Evolutionary conservation across 2,797 vertebrate genomes (phyloP), one percentile per base, ranked within the genome.

Genomic region (Ceryle rudis): DNA sequence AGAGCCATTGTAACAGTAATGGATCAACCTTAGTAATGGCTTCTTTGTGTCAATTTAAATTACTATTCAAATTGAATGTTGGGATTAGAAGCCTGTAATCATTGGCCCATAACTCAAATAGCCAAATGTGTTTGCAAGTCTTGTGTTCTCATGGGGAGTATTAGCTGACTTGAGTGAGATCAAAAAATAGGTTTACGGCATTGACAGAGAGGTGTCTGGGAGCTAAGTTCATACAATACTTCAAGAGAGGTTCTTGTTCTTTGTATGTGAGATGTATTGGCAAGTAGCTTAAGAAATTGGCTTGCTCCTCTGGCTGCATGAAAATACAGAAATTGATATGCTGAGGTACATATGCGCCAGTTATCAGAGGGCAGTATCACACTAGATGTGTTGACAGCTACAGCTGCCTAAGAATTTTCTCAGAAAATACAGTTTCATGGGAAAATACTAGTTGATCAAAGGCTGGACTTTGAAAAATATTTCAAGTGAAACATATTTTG

Each of bases 41-140:
- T 92, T 96, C 37, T 96, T 72, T 89, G 33, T 78, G 69, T 96
- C 86, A 93, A 25, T 92, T 95, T 55, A 83, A 80, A 74, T 91
- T 14, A 57, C 92, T 90, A 54, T 94, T 96, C n/a, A 69, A 93
- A 87, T 18, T 47, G 19, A 85, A 58, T 52, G 19, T 67, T 73
- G 70, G 77, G 23, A 73, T 90, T 81, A 86, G 73, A 73, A 64
- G 23, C 79, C 33, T 84, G 13, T 70, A 73, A 46, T 72, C 31
- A 26, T 39, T 87, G 52, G 20, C 37, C 60, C 16, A 16, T 85
- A 74, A 31, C 42, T 95, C 37, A 86, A 52, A 46, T 51, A 94
- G 20, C 17, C 64, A 74, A 90, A 80, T 72, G 35, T 61, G n/a
- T 57, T 95, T 88, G 67, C 51, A 79, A 65, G 19, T 46, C 52